Evolutionary conservation across 2,797 vertebrate species (phyloP), one percentile per base, ranked within the genome.

Genomic region (Cottoperca gobio): DNA sequence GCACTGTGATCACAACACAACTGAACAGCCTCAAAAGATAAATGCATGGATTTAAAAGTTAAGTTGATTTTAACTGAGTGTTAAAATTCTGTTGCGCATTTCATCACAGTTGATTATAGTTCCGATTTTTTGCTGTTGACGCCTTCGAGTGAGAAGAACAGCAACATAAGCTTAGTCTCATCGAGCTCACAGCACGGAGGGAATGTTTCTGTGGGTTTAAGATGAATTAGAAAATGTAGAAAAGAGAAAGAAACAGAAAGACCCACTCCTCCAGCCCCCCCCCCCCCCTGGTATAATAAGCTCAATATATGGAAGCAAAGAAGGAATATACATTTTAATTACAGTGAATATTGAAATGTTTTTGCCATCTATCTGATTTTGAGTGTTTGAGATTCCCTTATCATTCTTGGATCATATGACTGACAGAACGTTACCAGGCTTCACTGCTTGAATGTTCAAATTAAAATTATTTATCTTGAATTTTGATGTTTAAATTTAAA

Each of bases 1-100:
- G 80, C 88, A 91, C 88, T 92, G 89, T 91, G 90, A 91, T 88
- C 84, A 78, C 83, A 84, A 89, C 84, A 90, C 91, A 91, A 92
- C 90, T 74, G 59, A 87, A 89, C 79, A 86, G 87, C 91, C 91
- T 93, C 90, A 89, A 79, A 67, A 70, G 68, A 68, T 10, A 74
- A 64, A 66, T 23, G 42, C 73, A 46, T 64, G 31, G 50, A 70
- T 75, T 67, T 67, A 14, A 75, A 64, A 68, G 48, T 66, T 54
- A 21, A 33, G 11, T 66, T 77, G 8, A 52, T 76, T 66, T 77
- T 37, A 67, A 58, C 28, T 17, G 43, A 58, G 66, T 66, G 45
- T 76, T 35, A 66, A 10, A 49, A 48, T 31, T 2, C 66, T 80
- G 42, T 76, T 60, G 73, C 54, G 3, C 59, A 76, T 74, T 78